Evolutionary conservation across 2,797 vertebrate species (phyloP), one percentile per base, ranked within the genome.

Genomic region (Hirundo rustica): DNA sequence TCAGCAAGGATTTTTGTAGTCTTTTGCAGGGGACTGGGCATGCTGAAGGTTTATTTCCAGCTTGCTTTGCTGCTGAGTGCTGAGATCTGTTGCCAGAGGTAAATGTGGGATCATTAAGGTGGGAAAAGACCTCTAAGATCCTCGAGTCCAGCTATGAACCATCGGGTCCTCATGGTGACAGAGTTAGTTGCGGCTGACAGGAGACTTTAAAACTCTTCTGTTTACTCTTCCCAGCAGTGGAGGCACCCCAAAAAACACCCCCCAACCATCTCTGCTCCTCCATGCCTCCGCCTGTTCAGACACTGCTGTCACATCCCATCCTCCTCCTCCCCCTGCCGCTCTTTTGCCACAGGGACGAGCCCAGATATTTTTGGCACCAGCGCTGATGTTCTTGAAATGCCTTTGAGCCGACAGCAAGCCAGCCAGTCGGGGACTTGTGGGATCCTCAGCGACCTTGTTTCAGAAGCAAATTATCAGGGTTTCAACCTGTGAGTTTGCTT

Each of bases 401-500:
- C 94, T 96, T 91, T 94, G 73, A 91, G 82, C 70, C 75, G 82
- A 62, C 23, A 90, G 79, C 51, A 29, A 94, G 81, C 68, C 89
- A 85, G 82, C 62, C 85, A 90, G 87, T 74, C 81, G 64, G 79
- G 72, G 76, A 62, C 73, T 75, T 73, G 32, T 6, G 72, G 54
- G 79, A 88, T 95, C 53, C 73, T 94, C 58, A 19, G 48, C 21
- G 87, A 91, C 92, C 92, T 94, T 85, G 61, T 95, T 96, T 83
- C 72, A 79, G 85, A 45, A 82, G 80, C 32, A 86, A 92, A 90
- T 44, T 79, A 76, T 68, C 89, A 83, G 78, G 30, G 44, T 85
- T 95, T 89, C 92, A 88, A 93, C 76, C 75, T 91, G 65, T 47
- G 93, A 34, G 84, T 95, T 81, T 92, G 85, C 76, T 92, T 76